phyloP scores from a whole-genome alignment of 2,797 vertebrate genomes.

The Xerus rutilus region DNA sequence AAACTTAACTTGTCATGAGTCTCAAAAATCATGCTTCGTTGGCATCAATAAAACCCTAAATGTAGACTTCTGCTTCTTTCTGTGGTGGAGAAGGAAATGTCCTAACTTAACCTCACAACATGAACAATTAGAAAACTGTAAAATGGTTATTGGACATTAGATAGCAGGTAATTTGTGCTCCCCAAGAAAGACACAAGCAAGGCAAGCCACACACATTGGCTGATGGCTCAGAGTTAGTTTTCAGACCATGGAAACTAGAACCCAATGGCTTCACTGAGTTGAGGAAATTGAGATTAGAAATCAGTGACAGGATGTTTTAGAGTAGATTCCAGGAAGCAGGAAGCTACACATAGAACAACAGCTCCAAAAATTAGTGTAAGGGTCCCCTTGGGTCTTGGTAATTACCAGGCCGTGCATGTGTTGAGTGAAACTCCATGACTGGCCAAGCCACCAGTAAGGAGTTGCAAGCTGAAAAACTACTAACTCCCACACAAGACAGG shows the following conservation, averaged over 20 bases:
- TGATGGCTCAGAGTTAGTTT: background rate
- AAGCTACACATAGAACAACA: background rate
- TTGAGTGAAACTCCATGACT: background rate
- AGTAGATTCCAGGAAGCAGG: background rate
- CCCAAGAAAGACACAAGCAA: slow-evolving; percentile 20
- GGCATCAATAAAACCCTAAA: background rate
- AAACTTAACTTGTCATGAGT: slow-evolving; percentile 15
- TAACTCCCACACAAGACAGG: background rate
- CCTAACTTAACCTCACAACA: background rate
- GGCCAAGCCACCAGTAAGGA: background rate
- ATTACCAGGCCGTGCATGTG: background rate
- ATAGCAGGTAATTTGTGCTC: background rate
- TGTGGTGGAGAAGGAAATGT: background rate
- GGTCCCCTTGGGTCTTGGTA: background rate
- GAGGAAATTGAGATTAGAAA: background rate
- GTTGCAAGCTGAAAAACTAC: background rate
- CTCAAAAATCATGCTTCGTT: background rate
- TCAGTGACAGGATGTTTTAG: background rate
- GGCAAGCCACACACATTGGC: background rate
- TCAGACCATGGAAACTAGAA: background rate
- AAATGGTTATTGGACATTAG: background rate
- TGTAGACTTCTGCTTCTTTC: slow-evolving; percentile 5
- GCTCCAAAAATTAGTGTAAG: background rate
- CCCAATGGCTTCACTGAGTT: background rate
- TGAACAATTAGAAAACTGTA: slow-evolving; percentile 4